A percentile compares a stretch with the other conserved stretches of the same genome.
phyloP scores from a whole-genome alignment of 2,888 invertebrate genomes.

The Nasonovia ribisnigri region DNA sequence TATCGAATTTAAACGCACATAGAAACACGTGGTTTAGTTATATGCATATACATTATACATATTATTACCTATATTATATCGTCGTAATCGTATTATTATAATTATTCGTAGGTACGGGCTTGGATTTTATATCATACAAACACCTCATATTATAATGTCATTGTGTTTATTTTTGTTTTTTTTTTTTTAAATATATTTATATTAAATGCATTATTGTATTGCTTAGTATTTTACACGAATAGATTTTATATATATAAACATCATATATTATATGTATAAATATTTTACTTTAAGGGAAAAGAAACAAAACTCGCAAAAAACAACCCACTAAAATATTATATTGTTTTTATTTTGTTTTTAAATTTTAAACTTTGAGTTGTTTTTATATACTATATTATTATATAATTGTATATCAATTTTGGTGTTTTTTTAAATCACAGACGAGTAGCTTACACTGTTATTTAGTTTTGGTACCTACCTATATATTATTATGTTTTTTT shows the following conservation, averaged over 20 bases:
- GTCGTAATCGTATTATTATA: slow-evolving; percentile 39
- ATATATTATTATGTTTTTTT: slow-evolving; percentile 46
- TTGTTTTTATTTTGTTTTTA: not conserved
- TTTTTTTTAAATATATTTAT: slow-evolving; percentile 15
- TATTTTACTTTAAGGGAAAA: slow-evolving; percentile 25
- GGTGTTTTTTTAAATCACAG: slow-evolving; percentile 61
- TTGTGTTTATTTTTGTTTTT: slow-evolving; percentile 13
- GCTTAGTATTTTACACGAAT: slow-evolving; percentile 45
- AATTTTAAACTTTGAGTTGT: not conserved
- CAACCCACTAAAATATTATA: slow-evolving; percentile 13
- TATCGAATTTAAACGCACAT: not conserved
- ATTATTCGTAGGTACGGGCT: slow-evolving; percentile 59
- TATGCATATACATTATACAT: slow-evolving; percentile 1
- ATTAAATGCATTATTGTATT: slow-evolving; percentile 28
- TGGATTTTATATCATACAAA: slow-evolving; percentile 37
- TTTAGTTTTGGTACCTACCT: slow-evolving; percentile 54
- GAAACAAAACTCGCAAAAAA: slow-evolving; percentile 42
- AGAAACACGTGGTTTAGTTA: slow-evolving; percentile 27
- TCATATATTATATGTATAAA: not conserved
- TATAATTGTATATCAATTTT: slow-evolving; percentile 22
- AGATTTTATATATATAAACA: not conserved
- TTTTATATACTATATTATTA: not conserved
- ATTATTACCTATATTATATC: not conserved
- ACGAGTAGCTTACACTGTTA: slow-evolving; percentile 61
- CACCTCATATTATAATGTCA: slow-evolving; percentile 14